phyloP scores from a whole-genome alignment of 2,113 vertebrate genomes.

The Macquaria australasica region DNA sequence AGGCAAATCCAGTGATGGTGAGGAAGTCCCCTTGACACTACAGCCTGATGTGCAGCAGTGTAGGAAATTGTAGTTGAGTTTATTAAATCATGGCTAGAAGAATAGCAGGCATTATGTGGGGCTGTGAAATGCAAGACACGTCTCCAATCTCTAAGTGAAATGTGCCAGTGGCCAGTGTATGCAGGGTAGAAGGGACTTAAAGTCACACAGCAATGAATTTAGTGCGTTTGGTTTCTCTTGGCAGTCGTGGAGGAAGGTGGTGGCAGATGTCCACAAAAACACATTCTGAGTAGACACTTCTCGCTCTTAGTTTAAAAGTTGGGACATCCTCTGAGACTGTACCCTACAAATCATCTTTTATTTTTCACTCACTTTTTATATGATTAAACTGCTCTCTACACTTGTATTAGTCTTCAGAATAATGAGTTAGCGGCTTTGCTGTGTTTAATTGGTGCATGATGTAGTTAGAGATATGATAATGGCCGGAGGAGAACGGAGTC shows the following conservation, averaged over 20 bases:
- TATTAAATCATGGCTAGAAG: slow-evolving; percentile 41
- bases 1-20: not conserved
- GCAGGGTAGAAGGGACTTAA: not conserved
- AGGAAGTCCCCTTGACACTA: slow-evolving; percentile 12
- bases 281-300: slow-evolving; percentile 5
- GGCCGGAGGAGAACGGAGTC: slow-evolving; percentile 4
- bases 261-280: slow-evolving; percentile 31
- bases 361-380: not conserved
- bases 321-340: not conserved
- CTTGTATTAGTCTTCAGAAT: not conserved
- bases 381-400: not conserved
- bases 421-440: not conserved
- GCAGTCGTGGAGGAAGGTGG: not conserved
- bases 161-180: not conserved
- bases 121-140: slow-evolving; percentile 48
- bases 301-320: slow-evolving; percentile 9
- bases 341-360: not conserved
- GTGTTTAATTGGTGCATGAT: not conserved
- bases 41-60: not conserved
- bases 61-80: slow-evolving; percentile 27
- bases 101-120: slow-evolving; percentile 37
- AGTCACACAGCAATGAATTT: slow-evolving; percentile 19
- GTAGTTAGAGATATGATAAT: not conserved
- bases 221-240: slow-evolving; percentile 13
- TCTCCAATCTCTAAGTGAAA: slow-evolving; percentile 29